Conservation (phyloP, 2,797 vertebrate genomes). For the Eulemur coronatus region DNA sequence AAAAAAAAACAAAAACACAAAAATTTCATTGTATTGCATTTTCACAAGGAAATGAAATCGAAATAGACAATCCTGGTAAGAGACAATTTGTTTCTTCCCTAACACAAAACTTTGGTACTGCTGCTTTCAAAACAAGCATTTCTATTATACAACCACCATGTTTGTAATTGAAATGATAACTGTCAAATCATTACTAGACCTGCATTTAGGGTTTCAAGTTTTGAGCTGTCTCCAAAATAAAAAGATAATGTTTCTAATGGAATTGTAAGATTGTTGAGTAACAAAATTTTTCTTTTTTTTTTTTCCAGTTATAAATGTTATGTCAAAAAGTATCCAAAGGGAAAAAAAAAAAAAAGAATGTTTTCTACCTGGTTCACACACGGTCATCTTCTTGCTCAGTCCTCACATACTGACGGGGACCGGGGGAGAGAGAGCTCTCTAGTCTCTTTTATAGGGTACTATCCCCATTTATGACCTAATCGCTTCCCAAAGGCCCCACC, state of each 20-base stretch:
- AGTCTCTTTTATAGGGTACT: background rate
- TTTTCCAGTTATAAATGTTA: background rate
- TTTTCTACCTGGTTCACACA: background rate
- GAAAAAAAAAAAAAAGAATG: background rate
- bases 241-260: constrained; percentile 5
- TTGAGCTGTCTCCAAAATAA: background rate
- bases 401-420: background rate
- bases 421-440: background rate
- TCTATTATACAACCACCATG: constrained; percentile 67
- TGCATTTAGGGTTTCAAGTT: constrained; percentile 61
- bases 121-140: constrained; percentile 59
- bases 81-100: constrained; percentile 62
- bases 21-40: background rate
- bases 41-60: constrained; percentile 55
- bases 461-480: background rate
- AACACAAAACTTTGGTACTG: constrained; percentile 55
- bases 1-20: background rate
- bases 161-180: constrained; percentile 65
- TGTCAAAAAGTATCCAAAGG: background rate
- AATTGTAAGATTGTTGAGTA: background rate
- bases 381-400: background rate
- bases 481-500: background rate
- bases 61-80: constrained; percentile 57
- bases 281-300: background rate
- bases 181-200: constrained; percentile 59